These are phyloP conservation scores for Limnephilus marmoratus DNA, from an alignment of 2,888 invertebrate genomes.

Conservation along the genomic window DNA sequence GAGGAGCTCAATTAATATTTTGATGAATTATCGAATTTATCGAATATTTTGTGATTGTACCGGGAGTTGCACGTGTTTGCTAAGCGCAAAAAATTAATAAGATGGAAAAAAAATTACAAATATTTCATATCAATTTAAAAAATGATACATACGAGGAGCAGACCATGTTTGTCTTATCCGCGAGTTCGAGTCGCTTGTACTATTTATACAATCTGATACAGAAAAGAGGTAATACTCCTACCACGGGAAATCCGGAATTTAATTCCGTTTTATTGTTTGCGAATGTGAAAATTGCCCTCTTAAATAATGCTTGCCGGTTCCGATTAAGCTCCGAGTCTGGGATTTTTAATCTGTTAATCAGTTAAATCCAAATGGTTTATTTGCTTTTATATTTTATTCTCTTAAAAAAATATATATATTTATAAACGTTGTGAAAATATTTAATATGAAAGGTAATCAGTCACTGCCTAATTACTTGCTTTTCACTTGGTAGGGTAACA, in stretches of 20 bases:
- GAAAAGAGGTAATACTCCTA: not conserved
- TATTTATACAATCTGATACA: not conserved
- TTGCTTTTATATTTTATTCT: not conserved
- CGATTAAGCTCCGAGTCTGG: not conserved
- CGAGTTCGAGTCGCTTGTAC: not conserved
- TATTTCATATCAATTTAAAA: not conserved
- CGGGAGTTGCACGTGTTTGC: too few species aligned
- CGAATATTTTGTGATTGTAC: too few species aligned
- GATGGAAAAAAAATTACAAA: too few species aligned
- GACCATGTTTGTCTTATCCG: not conserved
- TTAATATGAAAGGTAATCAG: too few species aligned
- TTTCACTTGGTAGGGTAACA: too few species aligned
- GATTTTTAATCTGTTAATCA: not conserved
- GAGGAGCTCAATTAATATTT: too few species aligned
- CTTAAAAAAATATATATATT: not conserved
- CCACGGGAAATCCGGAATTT: not conserved
- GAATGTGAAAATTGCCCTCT: not conserved
- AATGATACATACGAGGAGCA: not conserved
- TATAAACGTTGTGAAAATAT: too few species aligned
- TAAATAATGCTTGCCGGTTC: not conserved
- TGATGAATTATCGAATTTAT: too few species aligned
- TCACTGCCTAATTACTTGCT: too few species aligned
- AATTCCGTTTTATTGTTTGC: slow-evolving; percentile 2
- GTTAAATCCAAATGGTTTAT: not conserved
- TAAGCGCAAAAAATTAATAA: too few species aligned